These are phyloP conservation scores for Cotesia glomerata DNA, from an alignment of 1,140 invertebrate species.

Conservation along the genomic window DNA sequence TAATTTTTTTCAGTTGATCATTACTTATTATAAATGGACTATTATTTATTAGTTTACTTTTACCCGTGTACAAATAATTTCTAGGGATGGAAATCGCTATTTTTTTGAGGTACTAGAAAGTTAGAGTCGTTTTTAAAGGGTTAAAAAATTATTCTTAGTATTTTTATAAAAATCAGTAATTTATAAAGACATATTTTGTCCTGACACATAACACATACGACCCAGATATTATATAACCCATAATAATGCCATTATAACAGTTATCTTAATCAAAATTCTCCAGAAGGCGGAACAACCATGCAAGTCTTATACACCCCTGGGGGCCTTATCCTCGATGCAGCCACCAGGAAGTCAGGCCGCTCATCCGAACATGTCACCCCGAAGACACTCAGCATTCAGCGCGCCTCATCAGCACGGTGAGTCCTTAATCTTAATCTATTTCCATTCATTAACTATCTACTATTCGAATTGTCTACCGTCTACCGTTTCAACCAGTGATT, in stretches of 20 bases:
- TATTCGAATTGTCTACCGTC: too few relatives aligned
- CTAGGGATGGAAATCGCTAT: too few relatives aligned
- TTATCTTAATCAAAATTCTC: conserved; percentile 16
- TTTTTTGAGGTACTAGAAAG: too few relatives aligned
- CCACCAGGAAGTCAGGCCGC: conserved; percentile 71
- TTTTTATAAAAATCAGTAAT: too few relatives aligned
- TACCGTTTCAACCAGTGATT: neutral
- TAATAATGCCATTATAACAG: neutral
- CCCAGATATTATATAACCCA: neutral
- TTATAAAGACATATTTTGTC: neutral
- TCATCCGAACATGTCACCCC: conserved; percentile 62
- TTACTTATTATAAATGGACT: too few relatives aligned
- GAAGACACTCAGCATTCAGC: conserved; percentile 61
- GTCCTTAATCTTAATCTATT: conserved; percentile 35
- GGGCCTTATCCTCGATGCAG: conserved; percentile 86
- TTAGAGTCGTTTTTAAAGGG: too few relatives aligned
- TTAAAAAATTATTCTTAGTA: too few relatives aligned
- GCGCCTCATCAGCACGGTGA: conserved; percentile 62
- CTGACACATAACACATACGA: neutral
- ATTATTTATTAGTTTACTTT: too few relatives aligned
- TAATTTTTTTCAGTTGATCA: too few relatives aligned
- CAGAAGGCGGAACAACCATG: conserved; percentile 61
- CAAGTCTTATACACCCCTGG: conserved; percentile 79
- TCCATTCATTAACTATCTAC: conserved; percentile 2
- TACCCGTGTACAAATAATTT: too few relatives aligned